Base-by-base conservation (phyloP, 2,113 vertebrate species). In the Tyto alba region DNA sequence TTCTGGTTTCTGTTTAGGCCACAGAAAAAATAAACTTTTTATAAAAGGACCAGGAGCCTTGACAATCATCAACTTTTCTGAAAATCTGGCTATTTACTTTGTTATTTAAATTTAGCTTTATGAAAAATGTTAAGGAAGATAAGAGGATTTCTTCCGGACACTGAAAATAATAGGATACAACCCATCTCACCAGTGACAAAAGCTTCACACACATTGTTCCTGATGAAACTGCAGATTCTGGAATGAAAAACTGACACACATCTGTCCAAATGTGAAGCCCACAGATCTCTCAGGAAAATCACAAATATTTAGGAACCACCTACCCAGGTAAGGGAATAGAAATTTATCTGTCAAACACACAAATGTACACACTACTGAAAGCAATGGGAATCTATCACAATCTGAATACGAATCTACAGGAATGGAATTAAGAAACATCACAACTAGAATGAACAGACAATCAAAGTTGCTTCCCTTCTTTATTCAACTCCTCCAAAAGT, bases 341-440 rank as follows among this genome's bases (percentile, higher is more conserved):
- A 63, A n/a, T 16, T 16, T 19, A 13, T 21, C 78, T 53, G 12
- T 67, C 55, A 34, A 32, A 47, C 30, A 34, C 4, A 2, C 14
- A 16, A 10, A 55, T 7, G 9, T 15, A 40, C 1, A 0, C 30
- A 2, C 30, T 45, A 30, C 82, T 38, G 53, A 47, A 27, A 48
- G 43, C 23, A 38, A 13, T 3, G 7, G 48, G 45, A 68, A 30
- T 27, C 14, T 8, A n/a, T 18, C 36, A 5, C 6, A 1, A 7
- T 40, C 72, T 12, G 18, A 9, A 16, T 1, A 30, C 0, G 3
- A 14, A 71, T 2, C 12, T 13, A 11, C 3, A 0, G 0, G 1
- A 1, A 56, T 0, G 9, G 68, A 38, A 63, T 13, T 7, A 57
- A 40, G 27, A 68, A 64, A 13, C 36, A 38, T 20, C 1, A 0